Evolutionary conservation across 1,140 invertebrate species (phyloP), one percentile per base, ranked within the genome.

Genomic region (Conus betulinus): DNA sequence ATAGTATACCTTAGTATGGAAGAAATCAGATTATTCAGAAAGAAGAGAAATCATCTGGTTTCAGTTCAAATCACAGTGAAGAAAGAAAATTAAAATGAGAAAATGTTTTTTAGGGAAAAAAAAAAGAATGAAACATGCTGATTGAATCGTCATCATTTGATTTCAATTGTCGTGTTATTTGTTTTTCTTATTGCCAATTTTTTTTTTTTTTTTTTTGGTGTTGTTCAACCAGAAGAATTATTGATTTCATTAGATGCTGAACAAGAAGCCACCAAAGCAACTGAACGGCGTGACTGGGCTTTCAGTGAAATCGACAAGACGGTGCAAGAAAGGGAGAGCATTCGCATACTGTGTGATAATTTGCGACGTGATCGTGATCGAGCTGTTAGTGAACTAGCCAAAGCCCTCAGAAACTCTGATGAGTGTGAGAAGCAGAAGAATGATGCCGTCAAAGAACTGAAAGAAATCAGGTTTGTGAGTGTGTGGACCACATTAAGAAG

Each of bases 251-350:
- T 79, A 95, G 94, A 94, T 91, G 91, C 93, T n/a, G 87, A 92
- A n/a, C 91, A 98, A 94, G 98, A 99, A 95, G 98, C 98, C 1
- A 98, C 99, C 95, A 98, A 99, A 23, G 97, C 97, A 0, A 98
- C 98, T 93, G 92, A 96, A 85, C 93, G 96, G 84, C 96, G 98
- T 53, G 98, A 99, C 94, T 99, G 98, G 98, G 98, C 98, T 0
- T 99, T 99, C 93, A 98, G 97, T 87, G 98, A 99, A 94, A 96
- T 98, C 79, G 98, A 99, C 95, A 99, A 99, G 95, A 98, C 99
- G 85, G 97, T 99, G 0, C 96, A 98, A 91, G 99, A 99, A 94
- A 96, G 98, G 88, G 99, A 99, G 94, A 99, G 98, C 93, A 98
- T 99, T 76, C 97, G 98, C 90, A 98, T 98, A 10, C 96, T 99